Evolutionary conservation across 2,888 invertebrate genomes (phyloP), one percentile per base, ranked within the genome.

Genomic region (Chymomyza caudatula): DNA sequence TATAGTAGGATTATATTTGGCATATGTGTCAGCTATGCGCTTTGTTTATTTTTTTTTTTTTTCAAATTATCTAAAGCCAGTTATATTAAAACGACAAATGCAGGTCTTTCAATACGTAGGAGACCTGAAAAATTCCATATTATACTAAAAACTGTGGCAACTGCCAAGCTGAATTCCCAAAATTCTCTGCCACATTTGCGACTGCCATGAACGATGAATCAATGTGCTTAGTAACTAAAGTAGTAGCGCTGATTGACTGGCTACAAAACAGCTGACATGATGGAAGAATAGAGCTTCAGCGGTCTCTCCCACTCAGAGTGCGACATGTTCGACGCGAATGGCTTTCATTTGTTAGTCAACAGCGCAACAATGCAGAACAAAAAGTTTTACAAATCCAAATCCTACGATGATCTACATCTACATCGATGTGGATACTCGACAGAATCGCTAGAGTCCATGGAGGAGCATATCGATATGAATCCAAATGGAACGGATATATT

Each of bases 391-490:
- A 75, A 83, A 69, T 85, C 75, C 15, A 77, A 67, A 54, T 80
- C 80, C 20, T 85, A 70, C 47, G 69, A 71, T 69, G 85, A 80
- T 60, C 65, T 80, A 42, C 0, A 37, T 4, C 19, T 51, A 11
- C 20, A 69, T 43, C 64, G 63, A 4, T 83, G 69, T 51, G 64
- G 71, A 3, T 44, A 77, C 49, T 85, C 71, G 43, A 81, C 69
- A 3, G 81, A 71, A 42, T 80, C 85, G 13, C 25, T 80, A 60
- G 85, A 85, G 6, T 83, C 85, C 6, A 60, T 85, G 22, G 65
- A 67, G 53, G 69, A 75, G 52, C 71, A 56, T 15, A 68, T 85
- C 23, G 73, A 75, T 8, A 85, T 80, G 78, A 85, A 80, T 57
- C 80, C 80, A 15, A 77, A 69, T 55, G 81, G 78, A 25, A 59